Conservation (phyloP, 1,140 invertebrate genomes). For the Harpegnathos saltator region DNA sequence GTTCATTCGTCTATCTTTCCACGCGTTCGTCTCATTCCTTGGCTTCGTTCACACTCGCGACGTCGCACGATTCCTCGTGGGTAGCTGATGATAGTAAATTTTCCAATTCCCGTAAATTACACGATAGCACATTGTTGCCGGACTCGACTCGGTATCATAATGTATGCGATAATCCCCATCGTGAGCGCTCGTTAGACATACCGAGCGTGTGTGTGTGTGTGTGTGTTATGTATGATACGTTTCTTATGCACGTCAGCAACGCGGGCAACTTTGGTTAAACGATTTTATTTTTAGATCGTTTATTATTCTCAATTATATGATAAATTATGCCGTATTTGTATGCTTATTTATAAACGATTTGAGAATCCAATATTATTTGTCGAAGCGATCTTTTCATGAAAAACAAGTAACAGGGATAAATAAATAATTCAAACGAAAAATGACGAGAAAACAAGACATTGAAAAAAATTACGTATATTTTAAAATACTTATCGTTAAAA, state of each 20-base stretch:
- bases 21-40: conserved; percentile 22
- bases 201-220: neutral
- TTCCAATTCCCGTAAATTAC: conserved; percentile 69
- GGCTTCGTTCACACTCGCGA: conserved; percentile 41
- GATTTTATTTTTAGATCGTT: conserved; percentile 1
- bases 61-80: conserved; percentile 38
- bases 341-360: neutral
- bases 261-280: neutral
- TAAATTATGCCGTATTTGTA: neutral
- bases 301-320: neutral
- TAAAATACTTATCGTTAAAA: too few relatives aligned
- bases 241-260: neutral
- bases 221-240: too few relatives aligned
- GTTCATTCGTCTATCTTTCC: conserved; percentile 42
- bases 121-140: conserved; percentile 32
- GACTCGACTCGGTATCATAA: conserved; percentile 39
- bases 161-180: conserved; percentile 32
- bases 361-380: neutral
- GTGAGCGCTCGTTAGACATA: conserved; percentile 21
- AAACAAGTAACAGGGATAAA: conserved; percentile 2
- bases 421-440: too few relatives aligned
- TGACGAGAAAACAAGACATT: neutral
- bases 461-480: too few relatives aligned
- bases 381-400: neutral
- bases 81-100: conserved; percentile 42